A percentile compares a stretch with the other conserved stretches of the same genome.
These are phyloP conservation scores for Nephotettix cincticeps DNA, from an alignment of 1,140 invertebrate genomes.

Conservation along the genomic window DNA sequence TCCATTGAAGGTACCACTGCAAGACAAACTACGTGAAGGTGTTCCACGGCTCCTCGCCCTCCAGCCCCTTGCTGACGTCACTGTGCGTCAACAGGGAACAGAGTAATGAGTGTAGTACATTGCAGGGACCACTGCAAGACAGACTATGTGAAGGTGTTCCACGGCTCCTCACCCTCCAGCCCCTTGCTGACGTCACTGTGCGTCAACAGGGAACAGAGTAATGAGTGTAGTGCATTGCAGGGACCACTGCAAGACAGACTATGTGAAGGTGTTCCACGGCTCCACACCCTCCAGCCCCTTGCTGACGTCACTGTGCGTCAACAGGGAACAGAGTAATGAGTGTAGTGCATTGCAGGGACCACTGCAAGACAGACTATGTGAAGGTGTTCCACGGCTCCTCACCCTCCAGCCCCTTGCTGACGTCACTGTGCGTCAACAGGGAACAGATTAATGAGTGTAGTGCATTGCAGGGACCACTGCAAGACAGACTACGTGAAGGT, in stretches of 20 bases:
- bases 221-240: no score
- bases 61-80: no score
- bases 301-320: constrained; percentile 62
- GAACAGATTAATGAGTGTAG: no score
- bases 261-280: constrained; percentile 68
- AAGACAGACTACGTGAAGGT: constrained; percentile 68
- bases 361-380: constrained; percentile 68
- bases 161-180: constrained; percentile 62
- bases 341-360: no score
- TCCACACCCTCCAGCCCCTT: constrained; percentile 61
- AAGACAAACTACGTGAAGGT: no score
- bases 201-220: constrained; percentile 54
- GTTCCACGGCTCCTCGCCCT: no score
- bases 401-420: constrained; percentile 60
- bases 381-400: constrained; percentile 68
- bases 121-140: constrained; percentile 66
- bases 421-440: constrained; percentile 62
- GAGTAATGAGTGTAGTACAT: no score
- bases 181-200: constrained; percentile 64
- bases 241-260: constrained; percentile 69
- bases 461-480: constrained; percentile 56
- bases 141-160: constrained; percentile 69
- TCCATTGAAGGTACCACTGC: no score
- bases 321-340: constrained; percentile 53
- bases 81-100: no score